Evolutionary conservation across 2,797 vertebrate species (phyloP), one percentile per base, ranked within the genome.

Genomic region (Morus bassanus): DNA sequence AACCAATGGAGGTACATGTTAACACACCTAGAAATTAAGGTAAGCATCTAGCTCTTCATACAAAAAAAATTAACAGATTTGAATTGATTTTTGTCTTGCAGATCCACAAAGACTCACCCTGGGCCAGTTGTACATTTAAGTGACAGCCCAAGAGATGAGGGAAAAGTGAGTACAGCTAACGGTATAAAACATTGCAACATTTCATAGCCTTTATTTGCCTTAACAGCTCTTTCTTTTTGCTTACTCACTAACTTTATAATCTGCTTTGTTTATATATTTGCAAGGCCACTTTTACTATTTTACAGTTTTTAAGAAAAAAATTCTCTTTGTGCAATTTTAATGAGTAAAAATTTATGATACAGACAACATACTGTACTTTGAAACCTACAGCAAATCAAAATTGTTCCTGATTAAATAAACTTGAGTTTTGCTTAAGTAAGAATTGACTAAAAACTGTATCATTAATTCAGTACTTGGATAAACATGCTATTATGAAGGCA

Each of bases 51-150:
- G 51, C 57, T 91, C 41, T 95, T 89, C 30, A 18, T 54, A 18
- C 31, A 93, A 83, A 95, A 64, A 65, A 13, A 25, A 73, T 85
- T 92, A 19, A 61, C 24, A 89, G 15, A 63, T 96, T 95, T 96
- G 23, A 94, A 96, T 81, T 96, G 4, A n/a, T 96, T 95, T 97
- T 85, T 97, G 30, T 91, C 68, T 98, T 96, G 91, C 98, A 99
- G 99, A 97, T 99, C 99, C 83, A 99, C 99, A 93, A 99, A 99
- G 98, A 99, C 99, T 97, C 99, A 99, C 95, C 99, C 99, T 91
- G 99, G 99, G 85, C 99, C 99, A 23, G 99, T 99, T 96, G 99
- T 99, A 92, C 99, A 99, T 97, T 98, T 99, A 97, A 99, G 99
- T 85, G 99, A 99, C 98, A 99, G 99, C 95, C 99, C 99, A 81